Percentiles rank a stretch among this genome's conserved stretches.
Conservation (phyloP, 2,113 vertebrate species). For the Hydrochoerus hydrochaeris region DNA sequence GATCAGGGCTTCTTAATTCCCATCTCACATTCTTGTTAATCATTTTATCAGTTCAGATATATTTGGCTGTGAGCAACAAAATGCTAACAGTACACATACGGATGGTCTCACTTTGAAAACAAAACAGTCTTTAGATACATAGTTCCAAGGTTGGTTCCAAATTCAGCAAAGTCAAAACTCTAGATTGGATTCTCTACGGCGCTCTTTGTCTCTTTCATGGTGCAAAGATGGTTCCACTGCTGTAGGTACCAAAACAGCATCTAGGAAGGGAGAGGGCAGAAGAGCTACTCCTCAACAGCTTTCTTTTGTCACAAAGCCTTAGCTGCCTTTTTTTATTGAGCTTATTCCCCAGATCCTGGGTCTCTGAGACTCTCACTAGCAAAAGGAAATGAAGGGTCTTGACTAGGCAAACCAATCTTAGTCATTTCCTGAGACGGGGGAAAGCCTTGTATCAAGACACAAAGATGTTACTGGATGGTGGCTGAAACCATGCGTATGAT, state of each 20-base stretch:
- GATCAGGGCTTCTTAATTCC: neutral
- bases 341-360: neutral
- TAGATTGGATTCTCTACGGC: neutral
- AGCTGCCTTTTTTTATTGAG: neutral
- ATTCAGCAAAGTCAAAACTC: neutral
- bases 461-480: neutral
- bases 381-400: neutral
- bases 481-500: neutral
- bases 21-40: neutral
- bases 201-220: neutral
- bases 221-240: neutral
- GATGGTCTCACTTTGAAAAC: neutral
- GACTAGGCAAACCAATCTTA: neutral
- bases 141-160: neutral
- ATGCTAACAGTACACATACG: neutral
- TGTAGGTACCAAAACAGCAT: neutral
- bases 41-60: neutral
- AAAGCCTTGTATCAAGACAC: neutral
- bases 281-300: no score
- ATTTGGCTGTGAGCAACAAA: neutral
- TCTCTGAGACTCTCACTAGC: neutral
- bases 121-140: neutral
- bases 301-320: neutral
- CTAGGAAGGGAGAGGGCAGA: neutral
- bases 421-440: neutral